These are phyloP conservation scores for Enteromius argenteus DNA, from an alignment of 2,797 vertebrate species.

Conservation along the genomic window DNA sequence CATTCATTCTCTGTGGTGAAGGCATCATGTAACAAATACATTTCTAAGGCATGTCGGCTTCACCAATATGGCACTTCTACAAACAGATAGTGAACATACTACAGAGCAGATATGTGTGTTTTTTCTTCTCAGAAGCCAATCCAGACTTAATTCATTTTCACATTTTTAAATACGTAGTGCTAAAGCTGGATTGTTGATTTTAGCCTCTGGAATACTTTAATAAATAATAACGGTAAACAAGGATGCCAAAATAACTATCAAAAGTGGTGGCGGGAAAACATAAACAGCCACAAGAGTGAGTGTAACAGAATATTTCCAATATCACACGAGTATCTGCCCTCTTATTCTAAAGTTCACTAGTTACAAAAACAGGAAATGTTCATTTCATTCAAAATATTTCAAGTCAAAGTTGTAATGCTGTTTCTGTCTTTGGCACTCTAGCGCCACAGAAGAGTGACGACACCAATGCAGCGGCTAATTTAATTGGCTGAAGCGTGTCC, in stretches of 20 bases:
- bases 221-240: conserved; percentile 16
- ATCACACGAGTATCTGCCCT: neutral
- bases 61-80: conserved; percentile 1
- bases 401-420: conserved; percentile 20
- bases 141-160: conserved; percentile 12
- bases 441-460: neutral
- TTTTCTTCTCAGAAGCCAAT: neutral
- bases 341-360: neutral
- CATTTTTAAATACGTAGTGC: conserved; percentile 69
- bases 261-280: no score
- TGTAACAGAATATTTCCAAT: neutral
- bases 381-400: neutral
- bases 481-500: conserved; percentile 77
- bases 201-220: conserved; percentile 6
- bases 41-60: conserved; percentile 16
- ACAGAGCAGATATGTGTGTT: neutral
- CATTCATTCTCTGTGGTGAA: neutral
- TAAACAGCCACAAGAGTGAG: neutral
- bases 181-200: conserved; percentile 57
- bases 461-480: neutral
- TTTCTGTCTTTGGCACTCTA: conserved; percentile 24
- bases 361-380: conserved; percentile 1
- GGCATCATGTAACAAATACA: neutral
- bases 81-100: neutral
- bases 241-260: no score